phyloP scores from a whole-genome alignment of 2,113 vertebrate species.

The Sturnira hondurensis region DNA sequence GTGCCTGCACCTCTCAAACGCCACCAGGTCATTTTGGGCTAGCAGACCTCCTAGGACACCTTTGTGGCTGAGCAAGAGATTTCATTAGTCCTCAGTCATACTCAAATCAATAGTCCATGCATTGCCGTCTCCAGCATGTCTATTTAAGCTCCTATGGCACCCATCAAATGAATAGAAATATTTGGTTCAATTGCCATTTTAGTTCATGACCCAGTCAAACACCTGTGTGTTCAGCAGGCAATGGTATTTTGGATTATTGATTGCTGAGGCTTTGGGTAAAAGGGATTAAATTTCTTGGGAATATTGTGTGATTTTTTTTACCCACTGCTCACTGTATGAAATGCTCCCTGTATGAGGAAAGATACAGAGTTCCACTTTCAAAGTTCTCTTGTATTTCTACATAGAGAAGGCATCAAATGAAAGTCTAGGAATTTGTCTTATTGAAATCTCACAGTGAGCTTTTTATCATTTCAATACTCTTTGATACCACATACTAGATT shows the following conservation, averaged over 20 bases:
- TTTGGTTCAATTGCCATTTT: slow-evolving; percentile 26
- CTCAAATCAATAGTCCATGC: background rate
- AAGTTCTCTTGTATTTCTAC: background rate
- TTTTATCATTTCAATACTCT: background rate
- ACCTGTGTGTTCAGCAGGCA: background rate
- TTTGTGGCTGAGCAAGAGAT: background rate
- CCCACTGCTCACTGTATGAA: background rate
- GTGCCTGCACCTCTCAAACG: background rate
- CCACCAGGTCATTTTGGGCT: slow-evolving; percentile 39
- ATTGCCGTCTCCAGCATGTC: background rate
- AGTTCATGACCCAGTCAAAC: slow-evolving; percentile 45
- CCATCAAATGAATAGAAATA: background rate
- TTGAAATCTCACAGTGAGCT: background rate
- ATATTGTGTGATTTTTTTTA: slow-evolving; percentile 3
- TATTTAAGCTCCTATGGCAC: background rate
- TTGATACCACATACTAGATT: background rate
- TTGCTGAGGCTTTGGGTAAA: slow-evolving; percentile 26
- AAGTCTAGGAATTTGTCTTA: background rate
- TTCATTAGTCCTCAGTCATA: background rate
- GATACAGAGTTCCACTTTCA: background rate
- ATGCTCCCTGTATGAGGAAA: background rate
- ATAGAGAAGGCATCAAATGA: background rate
- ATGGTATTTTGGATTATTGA: background rate
- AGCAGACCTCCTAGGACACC: slow-evolving; percentile 24
- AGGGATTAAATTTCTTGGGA: slow-evolving; percentile 22